Evolutionary conservation across 2,797 vertebrate genomes (phyloP), one percentile per base, ranked within the genome.

Genomic region (Protonibea diacanthus): DNA sequence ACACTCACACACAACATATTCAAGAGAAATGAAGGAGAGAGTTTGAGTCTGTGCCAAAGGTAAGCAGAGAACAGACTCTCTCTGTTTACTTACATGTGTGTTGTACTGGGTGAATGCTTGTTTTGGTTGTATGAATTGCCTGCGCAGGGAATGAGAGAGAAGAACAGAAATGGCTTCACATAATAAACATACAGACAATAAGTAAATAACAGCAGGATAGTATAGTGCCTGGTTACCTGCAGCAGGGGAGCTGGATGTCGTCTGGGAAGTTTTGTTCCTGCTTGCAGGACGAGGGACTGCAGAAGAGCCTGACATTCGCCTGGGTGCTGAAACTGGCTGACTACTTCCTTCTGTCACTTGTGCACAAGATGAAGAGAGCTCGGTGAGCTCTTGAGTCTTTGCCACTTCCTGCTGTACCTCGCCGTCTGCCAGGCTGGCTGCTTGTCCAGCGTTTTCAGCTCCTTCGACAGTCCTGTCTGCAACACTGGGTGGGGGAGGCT

Each of bases 11-110:
- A 29, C 25, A 27, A 40, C 10, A 61, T 25, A 21, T 27, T 61
- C 9, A 48, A 57, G n/a, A 57, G 51, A 44, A 45, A 62, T 23
- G 38, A 6, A 42, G 23, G 29, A 40, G 23, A 49, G 1, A 52
- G 25, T 0, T n/a, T 20, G 14, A 38, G 6, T 29, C 20, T 1
- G 3, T 73, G 61, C 38, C 25, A 23, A 66, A 18, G 5, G 21
- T 1, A 17, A 65, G 20, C 21, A 0, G 14, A 69, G 10, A 23
- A 52, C 13, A 29, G 20, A 27, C 4, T 48, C 25, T 49, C 48
- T 42, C 2, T 59, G 45, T 45, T 11, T 9, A 87, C 93, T 90
- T 68, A 94, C 93, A 29, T 45, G 23, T 53, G 57, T 63, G 76
- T 67, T 2, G 76, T 53, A 13, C 4, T 45, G 3, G 55, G 12